Conservation (phyloP, 2,888 invertebrate species). For the Rhagonycha lutea region DNA sequence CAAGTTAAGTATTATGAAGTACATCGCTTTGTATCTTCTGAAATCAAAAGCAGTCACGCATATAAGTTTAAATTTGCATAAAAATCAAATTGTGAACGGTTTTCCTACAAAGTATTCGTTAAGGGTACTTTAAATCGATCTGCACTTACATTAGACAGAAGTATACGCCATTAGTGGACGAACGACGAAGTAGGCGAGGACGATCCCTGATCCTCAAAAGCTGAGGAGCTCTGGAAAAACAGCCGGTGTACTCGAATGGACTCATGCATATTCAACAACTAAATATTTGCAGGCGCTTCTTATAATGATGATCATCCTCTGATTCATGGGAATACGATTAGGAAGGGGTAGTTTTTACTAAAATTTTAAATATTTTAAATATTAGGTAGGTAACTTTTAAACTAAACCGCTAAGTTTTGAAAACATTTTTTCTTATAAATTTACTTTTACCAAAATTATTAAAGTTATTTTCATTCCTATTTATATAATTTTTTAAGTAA, state of each 20-base stretch:
- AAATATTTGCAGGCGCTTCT: constrained; percentile 55
- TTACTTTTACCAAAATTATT: background rate
- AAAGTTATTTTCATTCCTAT: background rate
- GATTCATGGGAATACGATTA: constrained; percentile 43
- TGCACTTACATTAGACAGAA: constrained; percentile 38
- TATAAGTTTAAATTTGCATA: constrained; percentile 42
- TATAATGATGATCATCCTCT: constrained; percentile 52
- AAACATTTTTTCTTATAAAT: background rate
- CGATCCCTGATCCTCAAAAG: constrained; percentile 31
- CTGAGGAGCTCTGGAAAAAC: constrained; percentile 50
- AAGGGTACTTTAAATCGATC: constrained; percentile 47
- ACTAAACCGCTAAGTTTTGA: background rate
- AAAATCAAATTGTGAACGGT: constrained; percentile 44
- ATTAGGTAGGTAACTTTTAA: constrained; percentile 3
- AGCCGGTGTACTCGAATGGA: constrained; percentile 49
- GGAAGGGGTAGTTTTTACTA: constrained; percentile 39
- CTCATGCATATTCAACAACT: constrained; percentile 55
- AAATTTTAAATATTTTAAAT: constrained; percentile 11
- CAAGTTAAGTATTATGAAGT: background rate
- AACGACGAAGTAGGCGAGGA: constrained; percentile 32
- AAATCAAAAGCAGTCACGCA: constrained; percentile 10
- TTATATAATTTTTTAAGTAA: constrained; percentile 8
- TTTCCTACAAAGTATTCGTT: constrained; percentile 47
- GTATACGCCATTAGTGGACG: constrained; percentile 43
- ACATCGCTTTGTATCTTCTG: constrained; percentile 2